Conservation (phyloP, 2,888 invertebrate genomes). For the Deroplatys truncata region DNA sequence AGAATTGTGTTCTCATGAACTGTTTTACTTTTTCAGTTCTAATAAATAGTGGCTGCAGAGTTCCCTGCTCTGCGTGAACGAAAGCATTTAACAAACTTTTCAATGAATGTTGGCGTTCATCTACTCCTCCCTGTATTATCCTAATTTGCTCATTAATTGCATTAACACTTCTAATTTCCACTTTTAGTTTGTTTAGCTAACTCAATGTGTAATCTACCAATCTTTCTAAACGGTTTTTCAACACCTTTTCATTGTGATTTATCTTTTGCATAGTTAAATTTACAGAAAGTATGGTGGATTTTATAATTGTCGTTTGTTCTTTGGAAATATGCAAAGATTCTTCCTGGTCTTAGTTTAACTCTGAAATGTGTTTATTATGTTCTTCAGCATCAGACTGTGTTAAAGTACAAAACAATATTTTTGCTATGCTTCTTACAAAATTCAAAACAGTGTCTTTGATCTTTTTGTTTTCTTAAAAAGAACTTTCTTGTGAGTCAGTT, state of each 20-base stretch:
- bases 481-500: too few species aligned
- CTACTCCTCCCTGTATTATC: too few species aligned
- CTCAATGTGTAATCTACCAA: neutral
- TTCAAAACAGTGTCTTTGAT: too few species aligned
- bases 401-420: too few species aligned
- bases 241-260: slow-evolving; percentile 3
- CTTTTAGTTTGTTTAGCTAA: neutral
- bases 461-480: too few species aligned
- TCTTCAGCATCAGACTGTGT: too few species aligned
- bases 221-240: neutral
- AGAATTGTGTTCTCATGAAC: neutral
- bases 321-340: neutral
- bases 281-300: too few species aligned
- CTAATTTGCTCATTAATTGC: neutral
- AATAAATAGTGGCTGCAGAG: too few species aligned
- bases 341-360: neutral
- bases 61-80: neutral
- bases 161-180: neutral
- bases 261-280: neutral
- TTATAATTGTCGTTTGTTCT: slow-evolving; percentile 1
- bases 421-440: too few species aligned
- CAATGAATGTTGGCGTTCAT: slow-evolving; percentile 9
- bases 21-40: neutral
- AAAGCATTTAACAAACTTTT: neutral
- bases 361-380: too few species aligned